These are phyloP conservation scores for Ramphastos sulfuratus DNA, from an alignment of 2,113 vertebrate species.

Conservation along the genomic window DNA sequence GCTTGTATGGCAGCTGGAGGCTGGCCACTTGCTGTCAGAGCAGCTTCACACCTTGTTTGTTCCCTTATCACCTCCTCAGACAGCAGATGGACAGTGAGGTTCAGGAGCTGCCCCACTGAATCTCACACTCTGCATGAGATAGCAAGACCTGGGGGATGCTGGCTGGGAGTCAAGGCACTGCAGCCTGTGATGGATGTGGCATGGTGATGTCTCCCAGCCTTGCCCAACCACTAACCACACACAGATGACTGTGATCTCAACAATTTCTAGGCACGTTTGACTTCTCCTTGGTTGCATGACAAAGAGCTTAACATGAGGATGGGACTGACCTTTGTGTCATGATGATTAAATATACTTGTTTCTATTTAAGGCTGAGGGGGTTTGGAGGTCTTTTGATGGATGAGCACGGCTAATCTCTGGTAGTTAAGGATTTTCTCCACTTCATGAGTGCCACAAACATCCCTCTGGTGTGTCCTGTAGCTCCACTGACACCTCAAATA, in stretches of 20 bases:
- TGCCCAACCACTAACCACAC: neutral
- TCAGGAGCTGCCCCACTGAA: neutral
- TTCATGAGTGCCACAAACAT: neutral
- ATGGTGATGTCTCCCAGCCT: fast-evolving
- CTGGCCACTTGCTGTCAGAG: neutral
- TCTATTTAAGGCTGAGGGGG: neutral
- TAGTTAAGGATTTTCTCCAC: neutral
- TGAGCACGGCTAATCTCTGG: neutral
- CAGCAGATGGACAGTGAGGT: neutral
- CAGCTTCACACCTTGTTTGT: neutral
- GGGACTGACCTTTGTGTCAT: neutral
- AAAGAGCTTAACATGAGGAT: neutral
- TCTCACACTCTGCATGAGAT: fast-evolving
- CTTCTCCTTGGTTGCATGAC: neutral
- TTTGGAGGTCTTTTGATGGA: neutral
- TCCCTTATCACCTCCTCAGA: neutral
- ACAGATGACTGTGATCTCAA: neutral
- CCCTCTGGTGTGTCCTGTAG: neutral
- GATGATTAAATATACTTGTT: neutral
- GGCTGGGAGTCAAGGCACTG: neutral
- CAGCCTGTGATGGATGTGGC: fast-evolving
- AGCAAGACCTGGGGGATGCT: fast-evolving
- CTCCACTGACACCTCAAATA: neutral
- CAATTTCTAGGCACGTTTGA: neutral
- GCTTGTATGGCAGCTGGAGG: fast-evolving